Conservation (phyloP, 2,797 vertebrate species). For the Sebastes taczanowskii region DNA sequence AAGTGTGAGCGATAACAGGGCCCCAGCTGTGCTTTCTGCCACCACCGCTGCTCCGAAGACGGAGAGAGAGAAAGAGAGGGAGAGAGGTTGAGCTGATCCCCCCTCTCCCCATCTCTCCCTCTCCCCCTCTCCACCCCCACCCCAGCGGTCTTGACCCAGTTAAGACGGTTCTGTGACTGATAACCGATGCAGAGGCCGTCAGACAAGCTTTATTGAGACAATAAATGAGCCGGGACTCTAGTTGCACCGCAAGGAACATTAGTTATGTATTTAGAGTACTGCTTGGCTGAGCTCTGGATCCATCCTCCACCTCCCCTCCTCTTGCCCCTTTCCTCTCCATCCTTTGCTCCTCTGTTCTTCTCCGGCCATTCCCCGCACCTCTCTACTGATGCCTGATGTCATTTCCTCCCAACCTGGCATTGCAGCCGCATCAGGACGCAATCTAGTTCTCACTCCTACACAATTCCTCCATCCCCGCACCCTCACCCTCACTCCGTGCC, state of each 20-base stretch:
- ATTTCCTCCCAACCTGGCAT: conserved; percentile 48
- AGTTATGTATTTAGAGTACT: conserved; percentile 81
- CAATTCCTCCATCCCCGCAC: conserved; percentile 25
- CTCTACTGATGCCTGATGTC: conserved; percentile 53
- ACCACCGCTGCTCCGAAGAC: conserved; percentile 60
- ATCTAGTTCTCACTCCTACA: conserved; percentile 52
- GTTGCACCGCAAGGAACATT: conserved; percentile 70
- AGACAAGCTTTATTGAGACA: conserved; percentile 81
- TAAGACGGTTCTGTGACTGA: conserved; percentile 80
- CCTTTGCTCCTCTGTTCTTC: background rate
- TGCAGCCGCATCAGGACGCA: conserved; percentile 51
- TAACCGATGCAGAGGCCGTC: conserved; percentile 75
- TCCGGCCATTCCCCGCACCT: background rate
- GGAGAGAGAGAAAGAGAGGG: conserved; percentile 27
- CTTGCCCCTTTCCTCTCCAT: background rate
- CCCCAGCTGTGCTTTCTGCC: conserved; percentile 71
- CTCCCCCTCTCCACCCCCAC: conserved; percentile 12
- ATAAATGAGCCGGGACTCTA: conserved; percentile 80
- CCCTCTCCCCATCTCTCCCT: background rate
- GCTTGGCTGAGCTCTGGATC: conserved; percentile 60
- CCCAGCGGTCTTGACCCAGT: conserved; percentile 82
- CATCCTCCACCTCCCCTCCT: conserved; percentile 20
- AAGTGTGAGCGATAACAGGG: conserved; percentile 72
- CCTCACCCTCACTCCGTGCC: conserved; percentile 29
- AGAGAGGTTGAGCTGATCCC: conserved; percentile 31